These are phyloP conservation scores for Porites lutea DNA, from an alignment of 64 coral and sea anemone species.

Conservation along the genomic window DNA sequence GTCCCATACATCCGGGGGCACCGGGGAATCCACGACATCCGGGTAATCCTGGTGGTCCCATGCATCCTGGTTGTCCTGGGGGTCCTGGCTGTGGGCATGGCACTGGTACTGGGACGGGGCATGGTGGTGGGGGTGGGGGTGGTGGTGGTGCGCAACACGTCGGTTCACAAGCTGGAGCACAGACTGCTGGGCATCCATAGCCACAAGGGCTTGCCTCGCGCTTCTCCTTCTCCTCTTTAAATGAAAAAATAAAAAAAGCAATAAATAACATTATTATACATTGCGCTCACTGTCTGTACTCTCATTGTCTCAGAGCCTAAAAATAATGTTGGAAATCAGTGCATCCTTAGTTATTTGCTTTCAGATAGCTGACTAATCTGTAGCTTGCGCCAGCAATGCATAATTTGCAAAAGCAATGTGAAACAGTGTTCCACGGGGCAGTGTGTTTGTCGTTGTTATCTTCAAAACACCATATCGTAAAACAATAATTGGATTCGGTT, in stretches of 20 bases:
- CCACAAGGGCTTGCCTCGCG: constrained; percentile 66
- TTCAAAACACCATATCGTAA: too few species aligned
- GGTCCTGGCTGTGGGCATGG: constrained; percentile 78
- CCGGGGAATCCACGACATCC: constrained; percentile 82
- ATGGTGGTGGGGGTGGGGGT: constrained; percentile 37
- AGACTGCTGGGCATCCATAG: constrained; percentile 54
- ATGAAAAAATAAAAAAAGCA: not conserved
- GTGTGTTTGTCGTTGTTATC: too few species aligned
- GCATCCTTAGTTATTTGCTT: too few species aligned
- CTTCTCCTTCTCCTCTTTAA: constrained; percentile 51
- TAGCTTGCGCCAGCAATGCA: too few species aligned
- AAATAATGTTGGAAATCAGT: too few species aligned
- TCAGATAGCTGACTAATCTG: too few species aligned
- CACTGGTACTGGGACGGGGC: constrained; percentile 40
- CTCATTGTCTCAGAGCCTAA: too few species aligned
- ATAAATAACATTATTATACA: too few species aligned
- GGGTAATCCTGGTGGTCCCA: constrained; percentile 87
- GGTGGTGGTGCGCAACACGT: constrained; percentile 52
- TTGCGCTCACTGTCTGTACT: too few species aligned
- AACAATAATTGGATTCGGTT: too few species aligned
- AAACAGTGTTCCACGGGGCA: too few species aligned
- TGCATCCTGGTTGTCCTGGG: constrained; percentile 86
- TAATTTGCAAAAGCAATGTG: too few species aligned
- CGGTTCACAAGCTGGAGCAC: constrained; percentile 64
- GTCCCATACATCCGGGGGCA: constrained; percentile 71